Evolutionary conservation across 2,888 invertebrate genomes (phyloP).

Genomic region (Apotomis turbidana): DNA sequence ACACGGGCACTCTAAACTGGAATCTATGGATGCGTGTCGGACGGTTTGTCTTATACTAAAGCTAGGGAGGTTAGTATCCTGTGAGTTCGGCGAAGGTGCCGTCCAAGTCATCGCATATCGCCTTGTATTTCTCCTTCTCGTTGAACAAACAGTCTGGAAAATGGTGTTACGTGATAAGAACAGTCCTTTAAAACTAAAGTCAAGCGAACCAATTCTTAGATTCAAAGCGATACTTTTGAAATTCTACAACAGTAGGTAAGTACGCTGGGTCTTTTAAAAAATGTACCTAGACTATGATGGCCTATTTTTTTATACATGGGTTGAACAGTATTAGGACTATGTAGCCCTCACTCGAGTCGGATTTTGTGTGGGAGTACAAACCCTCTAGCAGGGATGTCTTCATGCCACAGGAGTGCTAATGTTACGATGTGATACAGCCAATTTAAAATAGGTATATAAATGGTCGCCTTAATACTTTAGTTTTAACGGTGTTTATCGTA

Average conservation of each 20-base stretch:
- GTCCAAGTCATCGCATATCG: conserved; percentile 98
- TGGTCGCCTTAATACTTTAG: conserved; percentile 1
- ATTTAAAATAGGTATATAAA: no score
- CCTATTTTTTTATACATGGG: no score
- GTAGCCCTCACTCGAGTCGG: no score
- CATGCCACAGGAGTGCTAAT: no score
- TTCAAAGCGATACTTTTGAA: neutral
- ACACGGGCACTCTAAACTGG: conserved; percentile 55
- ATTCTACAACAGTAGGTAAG: no score
- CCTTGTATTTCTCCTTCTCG: conserved; percentile 97
- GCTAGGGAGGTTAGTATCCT: conserved; percentile 91
- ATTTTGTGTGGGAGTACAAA: no score
- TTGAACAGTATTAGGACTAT: no score
- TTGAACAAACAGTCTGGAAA: conserved; percentile 92
- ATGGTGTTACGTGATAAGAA: conserved; percentile 71
- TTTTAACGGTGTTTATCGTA: conserved; percentile 11
- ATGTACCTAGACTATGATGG: no score
- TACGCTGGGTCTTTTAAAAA: no score
- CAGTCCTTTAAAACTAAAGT: conserved; percentile 49
- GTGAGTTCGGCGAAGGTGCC: conserved; percentile 98
- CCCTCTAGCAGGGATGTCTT: no score
- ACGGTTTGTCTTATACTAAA: conserved; percentile 73
- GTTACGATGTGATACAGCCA: neutral
- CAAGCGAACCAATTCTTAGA: conserved; percentile 18
- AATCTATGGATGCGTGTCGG: conserved; percentile 57